These are phyloP conservation scores for Hermatobates lingyangjiaoensis DNA, from an alignment of 1,140 invertebrate species.

Conservation along the genomic window DNA sequence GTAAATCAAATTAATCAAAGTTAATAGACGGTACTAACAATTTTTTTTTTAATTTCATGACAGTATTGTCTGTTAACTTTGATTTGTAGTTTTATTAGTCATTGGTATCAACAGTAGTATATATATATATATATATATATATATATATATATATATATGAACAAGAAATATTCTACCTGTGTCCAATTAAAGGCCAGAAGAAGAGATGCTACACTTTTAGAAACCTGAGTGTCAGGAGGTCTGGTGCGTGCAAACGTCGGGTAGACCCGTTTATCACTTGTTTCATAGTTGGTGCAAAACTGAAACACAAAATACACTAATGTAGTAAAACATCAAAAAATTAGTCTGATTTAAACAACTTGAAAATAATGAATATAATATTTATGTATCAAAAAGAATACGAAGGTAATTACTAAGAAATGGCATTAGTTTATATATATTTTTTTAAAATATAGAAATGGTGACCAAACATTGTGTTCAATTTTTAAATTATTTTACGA, in stretches of 20 bases:
- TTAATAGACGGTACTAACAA: too few relatives aligned
- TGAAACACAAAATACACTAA: constrained; percentile 26
- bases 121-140: constrained; percentile 1
- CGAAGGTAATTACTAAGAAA: too few relatives aligned
- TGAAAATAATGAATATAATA: too few relatives aligned
- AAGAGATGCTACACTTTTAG: constrained; percentile 66
- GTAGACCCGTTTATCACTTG: constrained; percentile 69
- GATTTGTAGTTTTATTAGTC: neutral
- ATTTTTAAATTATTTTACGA: too few relatives aligned
- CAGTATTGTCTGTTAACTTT: neutral
- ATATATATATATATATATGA: neutral
- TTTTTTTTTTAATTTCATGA: neutral
- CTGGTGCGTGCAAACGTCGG: constrained; percentile 82
- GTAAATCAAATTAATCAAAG: too few relatives aligned
- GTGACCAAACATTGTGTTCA: too few relatives aligned
- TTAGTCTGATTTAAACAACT: neutral
- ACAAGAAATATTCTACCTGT: constrained; percentile 41
- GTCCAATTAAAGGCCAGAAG: constrained; percentile 62
- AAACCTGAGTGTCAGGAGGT: constrained; percentile 82
- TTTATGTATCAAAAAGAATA: too few relatives aligned
- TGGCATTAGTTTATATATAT: too few relatives aligned
- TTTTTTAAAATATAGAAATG: too few relatives aligned
- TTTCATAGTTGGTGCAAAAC: constrained; percentile 71
- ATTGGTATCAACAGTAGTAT: neutral
- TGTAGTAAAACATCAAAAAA: neutral